A percentile compares a stretch with the other conserved stretches of the same genome.
Conservation (phyloP, 2,113 vertebrate genomes). For the Channa maculata region DNA sequence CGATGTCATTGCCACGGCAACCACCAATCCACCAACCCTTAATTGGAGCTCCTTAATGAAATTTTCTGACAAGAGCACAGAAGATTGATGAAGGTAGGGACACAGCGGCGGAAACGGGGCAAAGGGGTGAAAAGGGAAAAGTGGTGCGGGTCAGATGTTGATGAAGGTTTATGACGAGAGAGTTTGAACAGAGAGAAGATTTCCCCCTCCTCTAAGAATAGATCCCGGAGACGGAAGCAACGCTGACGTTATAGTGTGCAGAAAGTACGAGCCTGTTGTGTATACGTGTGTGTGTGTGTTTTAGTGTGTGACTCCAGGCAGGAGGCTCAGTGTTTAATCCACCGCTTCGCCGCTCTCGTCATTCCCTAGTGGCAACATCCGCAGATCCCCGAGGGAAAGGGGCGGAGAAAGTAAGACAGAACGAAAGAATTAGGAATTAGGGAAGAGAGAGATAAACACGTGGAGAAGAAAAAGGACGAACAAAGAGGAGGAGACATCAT, state of each 20-base stretch:
- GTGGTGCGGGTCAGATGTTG: constrained; percentile 30
- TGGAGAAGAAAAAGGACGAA: neutral
- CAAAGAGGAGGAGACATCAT: neutral
- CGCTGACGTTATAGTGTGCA: constrained; percentile 44
- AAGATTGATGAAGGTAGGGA: constrained; percentile 52
- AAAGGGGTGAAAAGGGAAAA: neutral
- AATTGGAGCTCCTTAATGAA: constrained; percentile 67
- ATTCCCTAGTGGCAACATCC: constrained; percentile 72
- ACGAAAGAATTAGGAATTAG: neutral
- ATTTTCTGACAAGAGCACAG: constrained; percentile 34
- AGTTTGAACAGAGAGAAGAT: constrained; percentile 33
- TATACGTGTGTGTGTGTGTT: constrained; percentile 14
- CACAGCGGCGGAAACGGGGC: neutral
- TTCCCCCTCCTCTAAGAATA: constrained; percentile 71
- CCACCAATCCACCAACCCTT: constrained; percentile 34
- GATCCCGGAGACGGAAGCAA: constrained; percentile 57
- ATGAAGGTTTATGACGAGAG: constrained; percentile 10
- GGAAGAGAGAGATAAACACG: neutral
- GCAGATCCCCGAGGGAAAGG: constrained; percentile 54
- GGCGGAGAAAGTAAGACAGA: constrained; percentile 9
- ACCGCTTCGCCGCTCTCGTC: constrained; percentile 70
- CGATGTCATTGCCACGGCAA: constrained; percentile 23
- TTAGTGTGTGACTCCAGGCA: constrained; percentile 48
- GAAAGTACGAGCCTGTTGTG: constrained; percentile 9
- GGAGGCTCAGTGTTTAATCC: constrained; percentile 77